Evolutionary conservation across 2,797 vertebrate genomes (phyloP).

Genomic region (Phataginus tetradactyla): DNA sequence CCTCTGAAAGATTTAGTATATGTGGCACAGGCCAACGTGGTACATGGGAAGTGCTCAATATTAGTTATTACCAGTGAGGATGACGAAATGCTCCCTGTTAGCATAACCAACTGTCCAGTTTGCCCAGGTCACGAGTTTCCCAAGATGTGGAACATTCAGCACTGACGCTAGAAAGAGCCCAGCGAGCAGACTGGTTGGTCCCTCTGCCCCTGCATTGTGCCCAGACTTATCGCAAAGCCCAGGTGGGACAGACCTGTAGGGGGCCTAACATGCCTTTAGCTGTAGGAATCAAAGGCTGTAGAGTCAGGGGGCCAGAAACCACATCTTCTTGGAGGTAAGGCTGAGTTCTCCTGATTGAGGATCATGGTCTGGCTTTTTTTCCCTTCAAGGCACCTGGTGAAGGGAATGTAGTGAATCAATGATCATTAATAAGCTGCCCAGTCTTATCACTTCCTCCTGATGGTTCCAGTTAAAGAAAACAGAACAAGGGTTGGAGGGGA

Average conservation of each 20-base stretch:
- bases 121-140: not conserved
- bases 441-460: constrained; percentile 76
- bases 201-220: not conserved
- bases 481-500: not conserved
- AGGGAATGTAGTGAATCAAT: constrained; percentile 40
- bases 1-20: not conserved
- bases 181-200: not conserved
- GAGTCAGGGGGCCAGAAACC: not conserved
- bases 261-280: not conserved
- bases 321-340: not conserved
- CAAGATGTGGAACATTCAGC: not conserved
- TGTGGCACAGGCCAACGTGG: not conserved
- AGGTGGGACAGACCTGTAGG: not conserved
- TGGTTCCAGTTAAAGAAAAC: constrained; percentile 78
- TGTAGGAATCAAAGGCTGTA: not conserved
- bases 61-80: not conserved
- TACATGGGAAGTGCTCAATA: not conserved
- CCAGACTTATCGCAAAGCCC: not conserved
- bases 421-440: constrained; percentile 74
- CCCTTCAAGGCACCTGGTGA: not conserved
- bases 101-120: not conserved
- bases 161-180: not conserved
- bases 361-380: constrained; percentile 40
- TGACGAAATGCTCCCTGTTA: not conserved
- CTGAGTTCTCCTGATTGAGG: not conserved